Base-by-base conservation (phyloP, 2,113 vertebrate species). In the Rhagologus leucostigma region DNA sequence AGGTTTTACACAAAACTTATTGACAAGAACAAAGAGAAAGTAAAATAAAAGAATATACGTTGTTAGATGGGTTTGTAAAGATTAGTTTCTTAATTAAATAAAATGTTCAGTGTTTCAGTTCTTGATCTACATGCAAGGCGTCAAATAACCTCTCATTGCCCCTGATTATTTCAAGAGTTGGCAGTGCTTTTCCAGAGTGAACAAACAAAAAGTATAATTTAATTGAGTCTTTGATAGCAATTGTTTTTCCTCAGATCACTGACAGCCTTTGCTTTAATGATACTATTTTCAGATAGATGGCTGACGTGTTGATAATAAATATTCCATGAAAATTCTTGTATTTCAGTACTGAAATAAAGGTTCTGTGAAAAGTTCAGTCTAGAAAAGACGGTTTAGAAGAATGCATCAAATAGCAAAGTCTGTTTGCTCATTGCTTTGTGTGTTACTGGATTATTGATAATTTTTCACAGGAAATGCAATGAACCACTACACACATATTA, bases 401-500 rank as follows among this genome's bases (percentile, higher is more conserved):
- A 23, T 26, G 9, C 7, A 52, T 67, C 19, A 75, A 22, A n/a
- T 70, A 75, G 5, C 11, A 79, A 80, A 76, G 13, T 41, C 21
- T 67, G 5, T 16, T 49, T 74, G 9, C 11, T 35, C 20, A 41
- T 20, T 82, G 24, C 4, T 80, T 57, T 84, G 17, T 8, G 20
- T 3, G 0, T 59, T 57, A 44, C 15, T 90, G 21, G 18, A 37
- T 79, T 78, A 63, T 21, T 71, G 26, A 52, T 50, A 62, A 16
- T 30, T 71, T 18, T 68, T 24, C 16, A 79, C 85, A 84, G 9
- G 5, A 63, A 70, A 63, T 9, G 4, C 16, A 59, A 70, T 71
- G 18, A 59, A 47, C 3, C 0, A 0, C 13, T 42, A n/a, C 4
- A 8, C 3, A 22, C 5, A 37, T 44, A 4, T 4, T 11, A 19